Percentiles rank a stretch among this genome's conserved stretches.
Conservation (phyloP, 2,797 vertebrate species). For the Mormyrops attenuatus region DNA sequence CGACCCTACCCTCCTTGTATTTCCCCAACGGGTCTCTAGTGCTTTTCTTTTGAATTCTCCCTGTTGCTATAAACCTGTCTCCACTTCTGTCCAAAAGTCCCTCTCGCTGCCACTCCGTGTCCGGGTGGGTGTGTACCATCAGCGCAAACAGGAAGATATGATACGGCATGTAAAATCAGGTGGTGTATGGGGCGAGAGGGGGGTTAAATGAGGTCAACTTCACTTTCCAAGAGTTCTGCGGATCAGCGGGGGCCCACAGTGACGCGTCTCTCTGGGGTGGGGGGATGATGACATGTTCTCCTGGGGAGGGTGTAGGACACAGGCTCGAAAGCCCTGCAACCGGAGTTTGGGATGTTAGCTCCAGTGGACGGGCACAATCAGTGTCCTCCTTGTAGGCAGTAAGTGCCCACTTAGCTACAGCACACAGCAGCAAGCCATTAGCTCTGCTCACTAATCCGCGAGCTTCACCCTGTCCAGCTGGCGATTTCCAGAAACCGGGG, state of each 20-base stretch:
- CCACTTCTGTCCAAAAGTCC: neutral
- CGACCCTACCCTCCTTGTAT: neutral
- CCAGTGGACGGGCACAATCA: neutral
- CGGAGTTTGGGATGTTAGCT: neutral
- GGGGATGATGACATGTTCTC: neutral
- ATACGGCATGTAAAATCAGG: neutral
- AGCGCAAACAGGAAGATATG: neutral
- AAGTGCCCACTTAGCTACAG: neutral
- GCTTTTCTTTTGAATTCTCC: neutral
- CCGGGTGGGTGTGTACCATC: neutral
- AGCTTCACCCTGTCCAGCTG: neutral
- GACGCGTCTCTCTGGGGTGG: neutral
- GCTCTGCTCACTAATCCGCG: constrained; percentile 15
- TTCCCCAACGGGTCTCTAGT: neutral
- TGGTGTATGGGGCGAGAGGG: neutral
- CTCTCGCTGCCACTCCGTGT: neutral
- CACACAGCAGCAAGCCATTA: neutral
- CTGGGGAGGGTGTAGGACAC: neutral
- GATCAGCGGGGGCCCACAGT: neutral
- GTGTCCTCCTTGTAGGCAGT: neutral
- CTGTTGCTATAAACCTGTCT: neutral
- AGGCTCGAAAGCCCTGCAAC: neutral
- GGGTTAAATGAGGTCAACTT: neutral
- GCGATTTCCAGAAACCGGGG: constrained; percentile 6
- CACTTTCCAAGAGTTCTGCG: neutral